Evolutionary conservation across 2,113 vertebrate genomes (phyloP).

Genomic region (Rousettus leschenaultii): DNA sequence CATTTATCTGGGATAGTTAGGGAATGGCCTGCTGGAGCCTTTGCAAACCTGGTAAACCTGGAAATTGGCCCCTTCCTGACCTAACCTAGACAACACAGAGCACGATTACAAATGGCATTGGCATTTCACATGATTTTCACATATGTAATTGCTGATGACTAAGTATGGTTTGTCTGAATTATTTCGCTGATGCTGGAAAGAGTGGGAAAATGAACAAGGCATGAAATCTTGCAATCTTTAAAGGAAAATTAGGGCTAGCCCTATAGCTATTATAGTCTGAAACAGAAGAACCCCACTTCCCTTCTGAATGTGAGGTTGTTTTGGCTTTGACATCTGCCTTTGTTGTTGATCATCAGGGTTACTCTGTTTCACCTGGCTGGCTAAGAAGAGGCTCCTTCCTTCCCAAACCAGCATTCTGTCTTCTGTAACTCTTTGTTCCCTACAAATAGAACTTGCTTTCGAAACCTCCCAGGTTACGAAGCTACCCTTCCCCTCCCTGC

Average conservation of each 20-base stretch:
- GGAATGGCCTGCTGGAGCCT: background rate
- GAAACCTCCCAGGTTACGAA: background rate
- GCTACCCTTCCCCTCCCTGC: background rate
- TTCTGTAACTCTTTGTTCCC: background rate
- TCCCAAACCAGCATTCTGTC: background rate
- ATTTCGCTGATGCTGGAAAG: background rate
- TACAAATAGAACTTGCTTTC: background rate
- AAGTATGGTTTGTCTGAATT: too few relatives aligned
- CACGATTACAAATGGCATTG: background rate
- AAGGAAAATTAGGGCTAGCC: background rate
- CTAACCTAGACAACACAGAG: background rate
- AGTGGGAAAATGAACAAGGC: background rate
- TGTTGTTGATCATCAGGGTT: background rate
- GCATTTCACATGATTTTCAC: too few relatives aligned
- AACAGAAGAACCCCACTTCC: background rate
- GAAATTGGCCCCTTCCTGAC: background rate
- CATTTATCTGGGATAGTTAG: background rate
- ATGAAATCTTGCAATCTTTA: background rate
- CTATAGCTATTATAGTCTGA: background rate
- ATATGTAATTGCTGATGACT: too few relatives aligned
- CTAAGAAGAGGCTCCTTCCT: background rate
- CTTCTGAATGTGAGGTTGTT: background rate
- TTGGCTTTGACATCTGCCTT: background rate
- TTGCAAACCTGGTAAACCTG: background rate
- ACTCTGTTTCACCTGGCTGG: background rate